phyloP scores from a whole-genome alignment of 53 echinoderm and acorn worm species.

The Holothuria leucospilota region DNA sequence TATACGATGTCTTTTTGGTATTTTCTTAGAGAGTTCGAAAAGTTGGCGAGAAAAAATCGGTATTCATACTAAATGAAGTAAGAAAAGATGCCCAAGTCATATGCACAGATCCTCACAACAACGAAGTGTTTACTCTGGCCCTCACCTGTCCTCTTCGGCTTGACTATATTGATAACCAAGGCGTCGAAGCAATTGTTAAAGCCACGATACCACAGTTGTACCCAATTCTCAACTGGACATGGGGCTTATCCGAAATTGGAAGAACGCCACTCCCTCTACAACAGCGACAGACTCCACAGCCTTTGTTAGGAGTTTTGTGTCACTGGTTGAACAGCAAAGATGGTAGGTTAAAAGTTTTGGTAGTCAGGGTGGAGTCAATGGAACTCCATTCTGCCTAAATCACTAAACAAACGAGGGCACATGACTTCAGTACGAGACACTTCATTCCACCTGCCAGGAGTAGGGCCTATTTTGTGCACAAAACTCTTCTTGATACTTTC shows the following conservation, averaged over 20 bases:
- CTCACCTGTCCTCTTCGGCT: slow-evolving; percentile 4
- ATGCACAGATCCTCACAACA: neutral
- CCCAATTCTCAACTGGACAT: slow-evolving; percentile 26
- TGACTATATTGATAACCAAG: neutral
- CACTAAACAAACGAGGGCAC: too few relatives aligned
- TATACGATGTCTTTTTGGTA: too few relatives aligned
- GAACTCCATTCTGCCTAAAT: too few relatives aligned
- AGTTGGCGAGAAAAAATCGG: too few relatives aligned
- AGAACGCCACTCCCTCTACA: neutral
- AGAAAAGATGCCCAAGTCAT: slow-evolving; percentile 23
- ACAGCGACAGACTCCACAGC: slow-evolving; percentile 1
- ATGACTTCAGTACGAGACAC: too few relatives aligned
- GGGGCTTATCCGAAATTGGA: neutral
- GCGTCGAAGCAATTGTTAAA: neutral
- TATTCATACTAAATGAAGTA: too few relatives aligned
- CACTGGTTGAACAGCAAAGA: slow-evolving; percentile 38
- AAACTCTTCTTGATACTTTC: too few relatives aligned
- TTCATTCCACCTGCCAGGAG: too few relatives aligned
- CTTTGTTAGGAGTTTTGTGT: neutral
- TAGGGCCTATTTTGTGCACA: too few relatives aligned
- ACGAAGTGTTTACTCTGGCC: neutral
- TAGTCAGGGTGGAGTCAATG: too few relatives aligned
- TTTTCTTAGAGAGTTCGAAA: too few relatives aligned
- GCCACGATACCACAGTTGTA: slow-evolving; percentile 1
- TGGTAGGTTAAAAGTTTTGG: neutral